Conservation (phyloP, 2,113 vertebrate genomes). For the Cathartes aura region DNA sequence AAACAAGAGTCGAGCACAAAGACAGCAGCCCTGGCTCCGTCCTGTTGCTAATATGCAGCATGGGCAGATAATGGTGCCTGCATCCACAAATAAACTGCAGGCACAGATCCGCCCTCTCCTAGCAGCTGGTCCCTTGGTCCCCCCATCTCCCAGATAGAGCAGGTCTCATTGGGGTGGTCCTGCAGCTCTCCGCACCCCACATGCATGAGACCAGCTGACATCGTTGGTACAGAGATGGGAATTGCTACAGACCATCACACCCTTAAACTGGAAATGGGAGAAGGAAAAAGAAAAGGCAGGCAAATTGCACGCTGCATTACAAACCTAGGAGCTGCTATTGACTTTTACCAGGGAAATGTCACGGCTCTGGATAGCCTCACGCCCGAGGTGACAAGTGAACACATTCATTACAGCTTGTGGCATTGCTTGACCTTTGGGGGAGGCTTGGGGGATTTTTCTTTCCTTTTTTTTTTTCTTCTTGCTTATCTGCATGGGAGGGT, state of each 20-base stretch:
- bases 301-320: fast-evolving
- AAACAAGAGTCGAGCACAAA: fast-evolving
- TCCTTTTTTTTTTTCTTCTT: neutral
- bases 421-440: neutral
- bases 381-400: neutral
- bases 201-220: neutral
- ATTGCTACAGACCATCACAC: neutral
- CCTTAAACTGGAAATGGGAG: neutral
- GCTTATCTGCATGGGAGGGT: neutral
- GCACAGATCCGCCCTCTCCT: neutral
- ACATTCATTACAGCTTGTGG: neutral
- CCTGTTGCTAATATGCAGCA: neutral
- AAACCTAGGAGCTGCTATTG: neutral
- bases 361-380: neutral
- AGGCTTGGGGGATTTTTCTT: neutral
- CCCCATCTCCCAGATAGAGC: neutral
- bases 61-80: neutral
- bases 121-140: neutral
- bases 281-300: neutral
- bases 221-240: neutral
- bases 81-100: neutral
- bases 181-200: neutral
- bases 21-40: neutral
- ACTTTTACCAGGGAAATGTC: neutral
- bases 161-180: neutral